Evolutionary conservation across 2,888 invertebrate species (phyloP).

Genomic region (Idaea dimidiata): DNA sequence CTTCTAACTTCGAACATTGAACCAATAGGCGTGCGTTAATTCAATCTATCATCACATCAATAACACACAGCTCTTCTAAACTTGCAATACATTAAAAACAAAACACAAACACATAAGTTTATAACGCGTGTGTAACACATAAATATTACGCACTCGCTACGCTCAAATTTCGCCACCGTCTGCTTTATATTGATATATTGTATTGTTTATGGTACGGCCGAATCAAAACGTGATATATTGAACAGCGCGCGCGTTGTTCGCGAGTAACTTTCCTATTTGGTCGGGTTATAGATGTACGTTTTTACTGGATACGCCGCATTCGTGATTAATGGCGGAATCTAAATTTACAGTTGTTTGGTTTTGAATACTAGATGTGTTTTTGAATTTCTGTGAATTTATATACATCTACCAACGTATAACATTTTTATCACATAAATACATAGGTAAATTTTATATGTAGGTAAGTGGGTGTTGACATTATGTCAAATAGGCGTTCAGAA

Average conservation of each 20-base stretch:
- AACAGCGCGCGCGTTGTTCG: constrained; percentile 69
- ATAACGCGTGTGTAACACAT: constrained; percentile 48
- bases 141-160: constrained; percentile 76
- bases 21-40: background rate
- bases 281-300: constrained; percentile 59
- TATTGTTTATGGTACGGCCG: constrained; percentile 80
- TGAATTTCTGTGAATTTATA: background rate
- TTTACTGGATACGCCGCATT: constrained; percentile 49
- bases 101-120: constrained; percentile 43
- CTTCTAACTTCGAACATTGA: background rate
- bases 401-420: constrained; percentile 19
- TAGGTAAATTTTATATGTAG: no score
- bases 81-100: constrained; percentile 31
- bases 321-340: constrained; percentile 29
- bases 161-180: constrained; percentile 81
- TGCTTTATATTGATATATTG: constrained; percentile 81
- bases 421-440: constrained; percentile 3
- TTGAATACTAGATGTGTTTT: constrained; percentile 2
- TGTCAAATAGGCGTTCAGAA: no score
- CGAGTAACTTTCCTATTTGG: constrained; percentile 78
- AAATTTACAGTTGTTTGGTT: constrained; percentile 9
- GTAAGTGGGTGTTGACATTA: no score
- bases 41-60: background rate
- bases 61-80: constrained; percentile 8
- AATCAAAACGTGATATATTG: constrained; percentile 81